Base-by-base conservation (phyloP, 2,888 invertebrate species). In the Lacanobia wlatinum region DNA sequence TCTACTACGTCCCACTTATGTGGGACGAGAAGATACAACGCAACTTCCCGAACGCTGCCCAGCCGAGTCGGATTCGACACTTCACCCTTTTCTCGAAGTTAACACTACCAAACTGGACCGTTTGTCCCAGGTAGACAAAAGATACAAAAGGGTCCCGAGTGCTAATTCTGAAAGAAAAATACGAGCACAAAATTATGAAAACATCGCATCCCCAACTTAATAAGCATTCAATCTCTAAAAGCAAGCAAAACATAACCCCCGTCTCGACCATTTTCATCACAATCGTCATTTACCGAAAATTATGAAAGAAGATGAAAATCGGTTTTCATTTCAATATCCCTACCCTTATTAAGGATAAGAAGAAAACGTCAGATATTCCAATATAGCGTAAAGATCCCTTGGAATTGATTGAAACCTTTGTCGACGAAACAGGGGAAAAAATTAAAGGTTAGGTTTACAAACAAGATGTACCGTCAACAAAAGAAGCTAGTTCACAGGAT, bases 271-370 rank as follows among this genome's bases (percentile, higher is more conserved):
- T 81, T 88, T 89, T 86, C 84, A 85, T 84, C 78, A 71, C 59
- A 79, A 88, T 83, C 72, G 84, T 79, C 84, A 87, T 90, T 90
- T 88, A 88, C 88, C 87, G 84, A 87, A 88, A 87, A 85, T 87
- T 87, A 88, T 83, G 81, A 82, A 82, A 76, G 82, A 70, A 82
- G 73, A 84, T 74, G 83, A 78, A 86, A 87, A 86, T 81, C 86
- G 76, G 74, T 85, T 85, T 85, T 84, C 85, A 88, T 90, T 90
- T 86, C 84, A 88, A 89, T 87, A 85, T 70, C 59, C 58, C 14
- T 62, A 56, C 64, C 66, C 75, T 78, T 77, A 80, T 62, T 67
- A 78, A 38, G 59, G 46, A 65, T 53, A 38, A 73, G 68, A 53
- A 64, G 53, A 67, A 63, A 70, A 73, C 63, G 66, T 61, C 76